These are phyloP conservation scores for Drosophila tsacasi DNA, from an alignment of 1,140 invertebrate species.

Conservation along the genomic window DNA sequence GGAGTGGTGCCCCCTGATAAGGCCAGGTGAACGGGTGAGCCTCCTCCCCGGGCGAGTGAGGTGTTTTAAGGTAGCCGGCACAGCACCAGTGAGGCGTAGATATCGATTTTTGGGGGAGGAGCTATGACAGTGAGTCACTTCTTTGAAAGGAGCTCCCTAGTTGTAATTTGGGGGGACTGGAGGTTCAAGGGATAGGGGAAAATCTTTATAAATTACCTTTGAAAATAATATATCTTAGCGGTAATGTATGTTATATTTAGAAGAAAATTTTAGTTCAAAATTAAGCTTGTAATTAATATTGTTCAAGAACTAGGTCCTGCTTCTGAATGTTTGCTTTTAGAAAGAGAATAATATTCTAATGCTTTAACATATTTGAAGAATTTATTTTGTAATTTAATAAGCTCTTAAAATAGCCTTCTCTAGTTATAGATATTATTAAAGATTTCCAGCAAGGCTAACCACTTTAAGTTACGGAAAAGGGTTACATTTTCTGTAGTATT, in stretches of 20 bases:
- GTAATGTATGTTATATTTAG: too few relatives aligned
- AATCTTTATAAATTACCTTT: neutral
- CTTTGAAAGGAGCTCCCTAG: neutral
- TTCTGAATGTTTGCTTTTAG: neutral
- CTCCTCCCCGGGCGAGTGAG: slow-evolving; percentile 9
- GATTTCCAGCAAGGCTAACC: too few relatives aligned
- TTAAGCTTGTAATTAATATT: neutral
- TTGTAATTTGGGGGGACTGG: neutral
- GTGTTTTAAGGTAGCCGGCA: slow-evolving; percentile 39
- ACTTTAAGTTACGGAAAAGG: neutral
- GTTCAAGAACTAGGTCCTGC: neutral
- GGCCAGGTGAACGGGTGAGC: slow-evolving; percentile 2
- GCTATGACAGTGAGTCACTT: slow-evolving; percentile 24
- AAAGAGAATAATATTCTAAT: too few relatives aligned
- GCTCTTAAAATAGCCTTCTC: neutral
- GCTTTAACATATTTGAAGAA: too few relatives aligned
- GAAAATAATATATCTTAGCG: too few relatives aligned
- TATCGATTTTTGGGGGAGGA: slow-evolving; percentile 41
- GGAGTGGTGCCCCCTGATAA: slow-evolving; percentile 44
- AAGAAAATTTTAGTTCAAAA: neutral
- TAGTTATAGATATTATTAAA: neutral
- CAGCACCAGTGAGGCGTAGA: slow-evolving; percentile 5
- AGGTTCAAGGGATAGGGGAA: neutral
- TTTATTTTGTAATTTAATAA: too few relatives aligned
- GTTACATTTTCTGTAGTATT: neutral